These are phyloP conservation scores for Sus cebifrons DNA, from an alignment of 2,797 vertebrate species.

Conservation along the genomic window DNA sequence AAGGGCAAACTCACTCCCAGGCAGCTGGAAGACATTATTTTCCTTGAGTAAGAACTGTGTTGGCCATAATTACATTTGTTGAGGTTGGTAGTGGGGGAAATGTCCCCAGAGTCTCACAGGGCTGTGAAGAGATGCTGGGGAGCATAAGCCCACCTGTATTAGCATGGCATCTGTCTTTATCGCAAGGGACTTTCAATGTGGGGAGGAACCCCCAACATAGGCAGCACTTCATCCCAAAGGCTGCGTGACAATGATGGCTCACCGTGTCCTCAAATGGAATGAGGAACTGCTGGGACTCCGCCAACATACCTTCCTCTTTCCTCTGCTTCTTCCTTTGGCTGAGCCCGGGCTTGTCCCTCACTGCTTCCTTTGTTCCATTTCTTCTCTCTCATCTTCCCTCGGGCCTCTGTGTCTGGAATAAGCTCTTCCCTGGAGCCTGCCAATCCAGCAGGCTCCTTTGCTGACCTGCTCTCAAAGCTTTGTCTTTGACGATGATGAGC, in stretches of 20 bases:
- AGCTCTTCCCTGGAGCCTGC: constrained; percentile 13
- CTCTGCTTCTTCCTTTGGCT: constrained; percentile 19
- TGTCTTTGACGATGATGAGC: constrained; percentile 4
- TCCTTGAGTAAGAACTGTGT: constrained; percentile 46
- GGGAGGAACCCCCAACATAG: background rate
- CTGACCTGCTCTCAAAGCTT: background rate
- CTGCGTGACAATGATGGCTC: background rate
- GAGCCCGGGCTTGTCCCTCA: constrained; percentile 16
- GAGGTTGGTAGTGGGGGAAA: background rate
- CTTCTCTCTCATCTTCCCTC: constrained; percentile 38
- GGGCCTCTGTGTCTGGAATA: constrained; percentile 20
- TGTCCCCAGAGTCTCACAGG: background rate
- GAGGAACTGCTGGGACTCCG: background rate
- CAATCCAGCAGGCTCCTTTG: constrained; percentile 18
- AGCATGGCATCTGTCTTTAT: background rate
- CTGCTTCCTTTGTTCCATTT: constrained; percentile 55
- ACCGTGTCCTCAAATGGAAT: background rate
- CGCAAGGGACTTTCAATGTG: background rate
- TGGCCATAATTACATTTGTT: constrained; percentile 43
- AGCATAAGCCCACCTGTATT: background rate
- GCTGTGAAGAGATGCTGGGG: background rate
- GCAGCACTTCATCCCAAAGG: background rate
- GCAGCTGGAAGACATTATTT: constrained; percentile 31
- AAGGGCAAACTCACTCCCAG: background rate
- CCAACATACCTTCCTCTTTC: background rate